Evolutionary conservation across 1,140 invertebrate genomes (phyloP), one percentile per base, ranked within the genome.

Genomic region (Acromyrmex echinatior): DNA sequence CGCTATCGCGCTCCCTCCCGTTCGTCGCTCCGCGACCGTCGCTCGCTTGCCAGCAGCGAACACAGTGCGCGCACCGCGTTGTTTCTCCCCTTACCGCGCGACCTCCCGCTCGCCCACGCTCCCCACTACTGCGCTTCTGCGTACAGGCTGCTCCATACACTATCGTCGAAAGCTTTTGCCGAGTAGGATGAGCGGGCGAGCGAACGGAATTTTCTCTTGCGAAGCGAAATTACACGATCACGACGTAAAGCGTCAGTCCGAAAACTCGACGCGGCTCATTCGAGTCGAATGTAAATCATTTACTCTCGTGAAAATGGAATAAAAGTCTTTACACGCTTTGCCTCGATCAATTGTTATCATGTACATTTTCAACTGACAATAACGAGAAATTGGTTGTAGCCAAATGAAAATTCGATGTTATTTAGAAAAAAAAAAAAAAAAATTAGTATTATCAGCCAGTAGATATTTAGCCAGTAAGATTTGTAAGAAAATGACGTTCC

Each of bases 131-230:
- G 28, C 65, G 87, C 86, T 85, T 82, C 89, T 87, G 39, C 88
- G 86, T 91, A 91, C 91, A 91, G 90, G 88, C 78, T 79, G 78
- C 82, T 91, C 89, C 87, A 88, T 85, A 87, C 63, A 77, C 80
- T 88, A 74, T 77, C 76, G 80, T 65, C 86, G 51, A 86, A 91
- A 86, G 89, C 90, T 88, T 90, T 85, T 91, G 80, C 80, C 82
- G 87, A 91, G 74, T 87, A 87, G 87, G 84, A 91, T 80, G 90
- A 91, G 88, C 89, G 87, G 78, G 49, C 25, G 25, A 91, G 88
- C 90, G 28, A 68, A 81, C 49, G 28, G n/a, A 84, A 63, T 74
- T 84, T 56, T 81, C 35, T 71, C n/a, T n/a, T 45, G 21, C 31
- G 71, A 90, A 87, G 79, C 78, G 82, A 87, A 84, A 85, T 86